Base-by-base conservation (phyloP, 2,113 vertebrate species). In the Proteles cristata region DNA sequence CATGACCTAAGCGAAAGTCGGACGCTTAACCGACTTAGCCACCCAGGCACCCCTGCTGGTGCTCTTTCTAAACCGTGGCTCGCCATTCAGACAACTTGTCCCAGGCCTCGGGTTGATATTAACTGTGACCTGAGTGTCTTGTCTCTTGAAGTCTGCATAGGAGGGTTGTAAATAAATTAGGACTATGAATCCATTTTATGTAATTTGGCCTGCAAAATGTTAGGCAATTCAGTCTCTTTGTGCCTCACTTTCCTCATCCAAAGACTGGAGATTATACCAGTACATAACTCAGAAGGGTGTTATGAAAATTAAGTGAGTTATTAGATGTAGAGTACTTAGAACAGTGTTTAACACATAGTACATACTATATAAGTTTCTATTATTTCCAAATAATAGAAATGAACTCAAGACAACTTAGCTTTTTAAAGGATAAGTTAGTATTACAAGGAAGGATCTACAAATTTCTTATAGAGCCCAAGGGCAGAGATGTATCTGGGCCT, bases 321-420 rank as follows among this genome's bases (percentile, higher is more conserved):
- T 83, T 83, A 81, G 31, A 23, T 21, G 76, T n/a, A 55, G 16
- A 88, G 69, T 39, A 48, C 12, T 88, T 61, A 77, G 31, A 76
- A 35, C 11, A 80, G 23, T 50, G 8, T 77, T 68, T 68, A 66
- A 58, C 26, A 89, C 19, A 33, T 23, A 86, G 45, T 61, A 88
- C 94, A 93, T 74, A 35, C 12, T 23, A 77, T 14, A 26, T 26
- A 85, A 53, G 90, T 58, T 90, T 79, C 69, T 71, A 33, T 95
- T 90, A 28, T 31, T 39, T 96, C 58, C 39, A 96, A 93, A 88
- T 73, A 55, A 89, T 5, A 87, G 39, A 93, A 82, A 77, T 93
- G 48, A 91, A 89, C 53, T 83, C 11, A 73, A 94, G 53, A 7
- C 3, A 21, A 33, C 33, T 69, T 66, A 89, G 58, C 68, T 63